Evolutionary conservation across 2,888 invertebrate species (phyloP).

Genomic region (Hemistola chrysoprasaria): DNA sequence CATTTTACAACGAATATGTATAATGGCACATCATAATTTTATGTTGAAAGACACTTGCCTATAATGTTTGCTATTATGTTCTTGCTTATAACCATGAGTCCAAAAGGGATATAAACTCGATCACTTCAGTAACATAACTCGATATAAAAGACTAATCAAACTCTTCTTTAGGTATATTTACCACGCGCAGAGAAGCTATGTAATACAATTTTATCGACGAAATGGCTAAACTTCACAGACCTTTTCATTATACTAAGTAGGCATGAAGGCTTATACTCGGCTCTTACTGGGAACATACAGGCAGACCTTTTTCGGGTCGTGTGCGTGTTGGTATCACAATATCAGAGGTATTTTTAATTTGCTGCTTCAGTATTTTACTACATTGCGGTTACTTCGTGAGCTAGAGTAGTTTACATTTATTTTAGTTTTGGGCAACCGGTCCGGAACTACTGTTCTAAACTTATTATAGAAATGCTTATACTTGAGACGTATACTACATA

Average conservation of each 20-base stretch:
- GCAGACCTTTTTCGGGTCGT: slow-evolving; percentile 20
- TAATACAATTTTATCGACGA: slow-evolving; percentile 14
- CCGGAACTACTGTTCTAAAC: too few species aligned
- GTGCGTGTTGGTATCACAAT: slow-evolving; percentile 38
- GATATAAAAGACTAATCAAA: slow-evolving; percentile 3
- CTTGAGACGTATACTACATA: too few species aligned
- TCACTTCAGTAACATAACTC: not conserved
- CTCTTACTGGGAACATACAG: slow-evolving; percentile 27
- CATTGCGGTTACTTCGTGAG: slow-evolving; percentile 20
- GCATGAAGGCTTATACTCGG: slow-evolving; percentile 20
- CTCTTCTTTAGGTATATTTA: slow-evolving; percentile 3
- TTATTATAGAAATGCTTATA: too few species aligned
- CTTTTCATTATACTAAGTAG: slow-evolving; percentile 32
- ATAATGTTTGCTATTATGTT: too few species aligned
- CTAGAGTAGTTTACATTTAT: slow-evolving; percentile 21
- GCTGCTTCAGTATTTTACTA: slow-evolving; percentile 34
- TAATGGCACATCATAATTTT: not conserved
- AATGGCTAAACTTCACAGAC: slow-evolving; percentile 29
- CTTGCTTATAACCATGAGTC: too few species aligned
- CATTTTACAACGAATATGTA: not conserved
- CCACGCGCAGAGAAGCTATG: slow-evolving; percentile 3
- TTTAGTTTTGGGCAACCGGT: slow-evolving; percentile 8
- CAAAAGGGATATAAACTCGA: too few species aligned
- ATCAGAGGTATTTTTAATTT: slow-evolving; percentile 55
- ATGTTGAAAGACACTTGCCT: too few species aligned